Evolutionary conservation across 2,797 vertebrate genomes (phyloP), one percentile per base, ranked within the genome.

Genomic region (Chloroceryle inda): DNA sequence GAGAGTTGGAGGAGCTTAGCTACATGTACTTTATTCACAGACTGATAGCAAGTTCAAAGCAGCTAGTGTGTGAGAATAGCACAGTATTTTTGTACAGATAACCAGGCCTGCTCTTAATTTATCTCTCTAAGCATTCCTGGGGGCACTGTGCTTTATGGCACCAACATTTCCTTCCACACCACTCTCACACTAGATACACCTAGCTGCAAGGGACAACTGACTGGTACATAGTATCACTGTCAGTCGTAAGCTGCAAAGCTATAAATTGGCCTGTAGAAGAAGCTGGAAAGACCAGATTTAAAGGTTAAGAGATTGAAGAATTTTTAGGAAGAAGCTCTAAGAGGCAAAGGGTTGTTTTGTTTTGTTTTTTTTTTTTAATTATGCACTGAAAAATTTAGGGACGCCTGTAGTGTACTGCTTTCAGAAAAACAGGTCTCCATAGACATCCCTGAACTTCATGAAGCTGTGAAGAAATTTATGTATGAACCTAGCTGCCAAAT

Each of bases 11-110:
- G 35, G 13, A 80, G 31, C 37, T 82, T 6, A 49, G 31, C 40
- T 50, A 23, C 23, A 10, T 2, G 16, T 5, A 17, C 31, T 72
- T 29, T 2, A 0, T 47, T 55, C 0, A 0, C 49, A 45, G 62
- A 8, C 26, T 33, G 26, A 50, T 38, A 29, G 22, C 53, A 22
- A 61, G 19, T 91, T 11, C 68, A 85, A 79, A 90, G 81, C 18
- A 71, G 50, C 0, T 3, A 61, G 9, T 0, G 1, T 22, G 47
- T 63, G 35, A 75, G 21, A 71, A 55, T 9, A 47, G 23, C 16
- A 35, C 3, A 2, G 9, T 10, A 14, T 45, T 92, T 87, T 59
- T n/a, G 31, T 24, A 62, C 20, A 82, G 56, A 35, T 74, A 80
- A 74, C n/a, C 6, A 5, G 26, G 95, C 52, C 7, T 77, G 37